These are phyloP conservation scores for Pagrus major DNA, from an alignment of 2,113 vertebrate genomes.

Conservation along the genomic window DNA sequence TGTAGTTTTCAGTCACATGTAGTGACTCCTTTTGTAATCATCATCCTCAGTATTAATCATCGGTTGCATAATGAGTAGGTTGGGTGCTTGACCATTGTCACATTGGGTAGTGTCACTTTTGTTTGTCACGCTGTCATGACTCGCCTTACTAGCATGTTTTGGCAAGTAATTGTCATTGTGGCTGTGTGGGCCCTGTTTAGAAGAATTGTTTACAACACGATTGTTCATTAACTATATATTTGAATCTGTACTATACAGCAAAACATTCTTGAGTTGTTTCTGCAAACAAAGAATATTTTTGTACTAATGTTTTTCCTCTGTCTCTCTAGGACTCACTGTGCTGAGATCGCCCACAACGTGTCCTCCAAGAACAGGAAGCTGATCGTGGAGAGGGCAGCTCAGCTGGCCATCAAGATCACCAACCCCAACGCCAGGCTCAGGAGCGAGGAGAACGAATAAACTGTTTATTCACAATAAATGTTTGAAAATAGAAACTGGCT, in stretches of 20 bases:
- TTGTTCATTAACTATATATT: neutral
- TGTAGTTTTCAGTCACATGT: neutral
- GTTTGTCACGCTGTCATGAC: neutral
- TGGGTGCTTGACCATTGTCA: neutral
- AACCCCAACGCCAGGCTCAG: conserved; percentile 98
- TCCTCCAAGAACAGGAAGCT: conserved; percentile 98
- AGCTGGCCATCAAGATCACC: conserved; percentile 97
- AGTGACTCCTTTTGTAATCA: neutral
- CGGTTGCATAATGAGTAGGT: neutral
- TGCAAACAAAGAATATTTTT: neutral
- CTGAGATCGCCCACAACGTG: conserved; percentile 98
- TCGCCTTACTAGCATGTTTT: neutral
- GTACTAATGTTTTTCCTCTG: conserved; percentile 9
- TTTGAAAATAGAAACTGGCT: conserved; percentile 47
- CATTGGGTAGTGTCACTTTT: neutral
- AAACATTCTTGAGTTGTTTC: neutral
- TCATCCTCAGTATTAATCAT: neutral
- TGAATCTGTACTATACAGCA: neutral
- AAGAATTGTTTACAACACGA: neutral
- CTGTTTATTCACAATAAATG: conserved; percentile 76
- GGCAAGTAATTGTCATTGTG: neutral
- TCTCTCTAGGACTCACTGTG: conserved; percentile 90
- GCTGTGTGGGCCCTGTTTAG: neutral
- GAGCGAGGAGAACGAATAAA: conserved; percentile 98
- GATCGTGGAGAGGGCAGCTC: conserved; percentile 97